Evolutionary conservation across 2,113 vertebrate species (phyloP).

Genomic region (Microtus oregoni): DNA sequence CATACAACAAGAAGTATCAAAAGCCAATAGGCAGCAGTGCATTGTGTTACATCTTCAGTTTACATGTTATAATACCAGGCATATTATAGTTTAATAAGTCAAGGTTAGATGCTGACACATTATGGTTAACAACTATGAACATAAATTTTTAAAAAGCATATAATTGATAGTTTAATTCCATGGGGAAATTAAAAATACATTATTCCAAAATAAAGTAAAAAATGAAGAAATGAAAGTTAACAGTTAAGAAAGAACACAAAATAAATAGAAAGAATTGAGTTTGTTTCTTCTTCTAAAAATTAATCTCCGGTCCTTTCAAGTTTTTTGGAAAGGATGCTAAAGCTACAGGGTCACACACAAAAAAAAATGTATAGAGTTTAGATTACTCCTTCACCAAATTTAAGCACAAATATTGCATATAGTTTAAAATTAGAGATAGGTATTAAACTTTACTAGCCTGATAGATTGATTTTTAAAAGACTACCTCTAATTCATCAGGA

Average conservation of each 20-base stretch:
- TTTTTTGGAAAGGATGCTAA: background rate
- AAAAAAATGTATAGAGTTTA: background rate
- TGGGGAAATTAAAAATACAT: background rate
- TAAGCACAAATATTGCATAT: constrained; percentile 29
- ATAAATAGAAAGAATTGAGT: background rate
- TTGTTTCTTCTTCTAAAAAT: background rate
- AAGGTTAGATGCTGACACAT: background rate
- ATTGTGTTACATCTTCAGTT: background rate
- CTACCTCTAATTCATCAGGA: background rate
- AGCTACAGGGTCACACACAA: background rate
- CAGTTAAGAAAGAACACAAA: background rate
- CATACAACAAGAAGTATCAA: background rate
- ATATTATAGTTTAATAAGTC: constrained; percentile 20
- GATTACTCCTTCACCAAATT: background rate
- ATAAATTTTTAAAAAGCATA: background rate
- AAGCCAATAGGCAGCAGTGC: background rate
- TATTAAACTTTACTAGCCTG: constrained; percentile 16
- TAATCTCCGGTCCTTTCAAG: background rate
- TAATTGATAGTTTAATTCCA: background rate
- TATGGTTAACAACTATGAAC: background rate
- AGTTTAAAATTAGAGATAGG: background rate
- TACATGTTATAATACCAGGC: background rate
- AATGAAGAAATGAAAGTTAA: background rate
- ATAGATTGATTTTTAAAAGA: background rate
- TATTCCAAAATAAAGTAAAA: background rate